These are phyloP conservation scores for Anguilla anguilla DNA, from an alignment of 2,797 vertebrate species.

Conservation along the genomic window DNA sequence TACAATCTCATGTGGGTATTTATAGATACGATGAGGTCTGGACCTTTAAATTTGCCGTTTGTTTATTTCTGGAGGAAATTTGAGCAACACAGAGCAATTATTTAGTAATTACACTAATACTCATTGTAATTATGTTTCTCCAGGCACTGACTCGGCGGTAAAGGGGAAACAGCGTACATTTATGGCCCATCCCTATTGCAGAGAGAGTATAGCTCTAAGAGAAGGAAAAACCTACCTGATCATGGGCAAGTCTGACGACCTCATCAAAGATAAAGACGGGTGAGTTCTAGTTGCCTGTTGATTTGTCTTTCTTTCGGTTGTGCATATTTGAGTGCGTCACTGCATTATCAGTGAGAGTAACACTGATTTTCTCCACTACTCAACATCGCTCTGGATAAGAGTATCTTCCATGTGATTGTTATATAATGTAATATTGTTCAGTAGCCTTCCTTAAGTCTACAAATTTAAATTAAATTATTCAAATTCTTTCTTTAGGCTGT, in stretches of 20 bases:
- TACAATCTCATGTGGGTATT: background rate
- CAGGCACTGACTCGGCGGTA: slow-evolving; percentile 61
- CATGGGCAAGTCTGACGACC: slow-evolving; percentile 67
- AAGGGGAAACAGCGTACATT: slow-evolving; percentile 52
- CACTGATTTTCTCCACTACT: background rate
- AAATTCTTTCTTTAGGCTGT: background rate
- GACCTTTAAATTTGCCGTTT: background rate
- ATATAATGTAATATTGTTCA: background rate
- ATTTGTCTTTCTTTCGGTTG: background rate
- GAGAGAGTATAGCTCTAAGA: slow-evolving; percentile 44
- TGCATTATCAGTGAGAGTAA: background rate
- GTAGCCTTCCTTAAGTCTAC: background rate
- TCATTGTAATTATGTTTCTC: background rate
- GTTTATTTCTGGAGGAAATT: background rate
- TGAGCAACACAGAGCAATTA: background rate
- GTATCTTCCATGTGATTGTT: background rate
- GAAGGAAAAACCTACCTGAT: slow-evolving; percentile 63
- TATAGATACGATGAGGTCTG: background rate
- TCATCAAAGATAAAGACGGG: slow-evolving; percentile 37
- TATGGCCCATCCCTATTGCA: slow-evolving; percentile 64
- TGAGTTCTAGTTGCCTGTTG: slow-evolving; percentile 7
- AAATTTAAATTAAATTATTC: background rate
- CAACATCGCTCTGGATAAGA: no score
- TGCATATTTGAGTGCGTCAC: background rate
- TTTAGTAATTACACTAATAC: background rate